Conservation (phyloP, 2,797 vertebrate species). For the Artibeus lituratus region DNA sequence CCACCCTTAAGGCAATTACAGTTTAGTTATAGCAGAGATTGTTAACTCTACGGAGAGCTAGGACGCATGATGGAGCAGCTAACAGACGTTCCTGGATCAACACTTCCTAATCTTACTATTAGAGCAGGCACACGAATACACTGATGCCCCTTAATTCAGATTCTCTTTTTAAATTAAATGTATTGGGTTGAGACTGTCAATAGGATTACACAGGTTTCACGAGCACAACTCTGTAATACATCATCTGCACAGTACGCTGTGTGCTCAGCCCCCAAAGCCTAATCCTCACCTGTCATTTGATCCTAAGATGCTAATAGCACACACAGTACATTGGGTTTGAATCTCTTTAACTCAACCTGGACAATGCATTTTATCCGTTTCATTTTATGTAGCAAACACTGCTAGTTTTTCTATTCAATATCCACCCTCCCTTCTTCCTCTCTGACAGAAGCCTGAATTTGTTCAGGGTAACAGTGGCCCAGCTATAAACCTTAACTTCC, state of each 20-base stretch:
- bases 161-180: neutral
- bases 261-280: neutral
- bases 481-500: neutral
- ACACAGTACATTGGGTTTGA: neutral
- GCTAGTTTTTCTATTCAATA: neutral
- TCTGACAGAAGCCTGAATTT: neutral
- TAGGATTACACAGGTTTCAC: neutral
- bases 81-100: neutral
- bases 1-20: neutral
- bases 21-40: neutral
- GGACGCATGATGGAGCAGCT: accelerated
- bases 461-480: neutral
- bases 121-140: neutral
- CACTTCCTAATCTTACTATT: neutral
- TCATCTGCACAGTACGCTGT: neutral
- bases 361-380: neutral
- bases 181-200: neutral
- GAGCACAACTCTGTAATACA: neutral
- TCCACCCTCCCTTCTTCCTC: neutral
- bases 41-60: neutral
- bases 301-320: neutral
- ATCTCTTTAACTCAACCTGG: neutral
- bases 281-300: neutral
- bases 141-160: neutral
- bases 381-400: neutral